These are phyloP conservation scores for Oceanites oceanicus DNA, from an alignment of 2,113 vertebrate species.

Conservation along the genomic window DNA sequence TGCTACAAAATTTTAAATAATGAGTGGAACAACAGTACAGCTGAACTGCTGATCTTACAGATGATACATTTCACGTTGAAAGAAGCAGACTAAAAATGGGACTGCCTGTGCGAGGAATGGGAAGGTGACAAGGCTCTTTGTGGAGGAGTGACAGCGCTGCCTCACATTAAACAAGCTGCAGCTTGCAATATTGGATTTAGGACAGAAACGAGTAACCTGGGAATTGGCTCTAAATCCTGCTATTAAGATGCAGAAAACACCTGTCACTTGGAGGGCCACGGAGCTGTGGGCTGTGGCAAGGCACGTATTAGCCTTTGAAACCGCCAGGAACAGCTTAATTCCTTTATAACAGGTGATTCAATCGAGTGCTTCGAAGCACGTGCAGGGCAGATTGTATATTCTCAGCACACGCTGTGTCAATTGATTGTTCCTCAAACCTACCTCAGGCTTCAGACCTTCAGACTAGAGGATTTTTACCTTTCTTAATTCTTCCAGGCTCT, in stretches of 20 bases:
- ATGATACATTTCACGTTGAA: not conserved
- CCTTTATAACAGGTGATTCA: not conserved
- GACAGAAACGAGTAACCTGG: not conserved
- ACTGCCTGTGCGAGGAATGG: not conserved
- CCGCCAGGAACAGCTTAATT: not conserved
- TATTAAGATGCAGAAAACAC: constrained; percentile 7
- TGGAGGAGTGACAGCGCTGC: not conserved
- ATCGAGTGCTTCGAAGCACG: not conserved
- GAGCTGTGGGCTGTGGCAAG: not conserved
- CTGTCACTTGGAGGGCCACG: not conserved
- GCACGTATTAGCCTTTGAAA: not conserved
- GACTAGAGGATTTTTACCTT: not conserved
- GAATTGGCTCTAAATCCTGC: constrained; percentile 1
- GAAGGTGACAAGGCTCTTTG: not conserved
- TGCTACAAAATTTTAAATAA: not conserved
- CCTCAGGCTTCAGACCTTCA: not conserved
- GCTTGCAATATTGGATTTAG: not conserved
- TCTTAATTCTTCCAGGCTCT: not conserved
- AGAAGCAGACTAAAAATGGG: not conserved
- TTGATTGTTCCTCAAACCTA: not conserved
- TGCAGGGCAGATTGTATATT: not conserved
- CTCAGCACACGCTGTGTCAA: not conserved
- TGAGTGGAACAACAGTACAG: not conserved
- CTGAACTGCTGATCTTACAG: not conserved
- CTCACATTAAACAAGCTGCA: not conserved